Evolutionary conservation across 2,113 vertebrate species (phyloP), one percentile per base, ranked within the genome.

Genomic region (Xyrauchen texanus): DNA sequence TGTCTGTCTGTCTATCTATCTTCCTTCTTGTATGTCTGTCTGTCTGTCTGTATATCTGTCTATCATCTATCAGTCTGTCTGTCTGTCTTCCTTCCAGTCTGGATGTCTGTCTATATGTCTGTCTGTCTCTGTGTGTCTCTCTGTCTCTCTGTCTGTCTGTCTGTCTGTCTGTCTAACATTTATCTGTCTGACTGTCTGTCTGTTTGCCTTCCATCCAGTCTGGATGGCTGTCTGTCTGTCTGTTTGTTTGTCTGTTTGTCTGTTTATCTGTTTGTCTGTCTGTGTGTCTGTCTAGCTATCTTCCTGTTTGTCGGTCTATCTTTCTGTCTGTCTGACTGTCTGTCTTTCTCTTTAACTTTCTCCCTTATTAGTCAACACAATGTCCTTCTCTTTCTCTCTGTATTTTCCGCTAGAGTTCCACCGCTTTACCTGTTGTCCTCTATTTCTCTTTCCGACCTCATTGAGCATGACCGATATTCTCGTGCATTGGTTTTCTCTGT

Each of bases 381-480:
- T 34, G 3, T 34, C 21, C 21, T 1, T 52, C 0, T 34, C 45
- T 12, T 45, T 47, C 55, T 47, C 11, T 75, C 7, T 75, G 47
- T 61, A 63, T 62, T 13, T 9, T 10, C 44, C 12, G 15, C 13
- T 15, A 15, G 55, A 58, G n/a, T 13, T 58, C 13, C 11, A n/a
- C 15, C 2, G 13, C 55, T 58, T 58, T 15, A 15, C 55, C 6
- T 58, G 13, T 58, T 5, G 53, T 5, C 15, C 55, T 58, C n/a
- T 49, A 61, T 62, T 72, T 16, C 44, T 34, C 16, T 55, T 44
- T 62, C 4, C 66, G 21, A 51, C 51, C 62, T 65, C 21, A 4
- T 61, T 67, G 53, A 63, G 72, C 72, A 75, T 75, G 72, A 42
- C 16, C 8, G 46, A 63, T 71, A 53, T 15, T 53, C 57, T 47